Base-by-base conservation (phyloP, 1,140 invertebrate species). In the Tenebrio molitor region DNA sequence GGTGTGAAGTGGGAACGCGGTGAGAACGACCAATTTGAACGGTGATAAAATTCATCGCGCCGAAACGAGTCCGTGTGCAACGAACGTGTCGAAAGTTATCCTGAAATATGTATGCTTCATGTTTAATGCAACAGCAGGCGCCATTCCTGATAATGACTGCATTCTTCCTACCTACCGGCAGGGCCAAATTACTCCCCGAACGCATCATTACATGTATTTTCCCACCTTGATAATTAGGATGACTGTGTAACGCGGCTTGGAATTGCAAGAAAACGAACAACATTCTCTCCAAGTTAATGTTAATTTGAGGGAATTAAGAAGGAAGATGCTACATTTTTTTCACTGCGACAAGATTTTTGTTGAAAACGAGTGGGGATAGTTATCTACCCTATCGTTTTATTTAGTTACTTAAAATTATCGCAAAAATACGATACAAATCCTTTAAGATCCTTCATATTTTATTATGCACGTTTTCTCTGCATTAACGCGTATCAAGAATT, bases 81-180 rank as follows among this genome's bases (percentile, higher is more conserved):
- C 16, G 46, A 58, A 69, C 46, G 71, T 73, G 71, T 66, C 34
- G 50, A 68, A 68, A 65, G 41, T 58, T 67, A 68, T 58, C 65
- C 64, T 68, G 66, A 73, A 73, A 73, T 73, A 73, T 73, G 66
- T 62, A 69, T 33, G 25, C 21, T 67, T 73, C 71, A 73, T 73
- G 71, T 73, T 73, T 73, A 73, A 73, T 73, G 65, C 71, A 73
- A 67, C 68, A 72, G 74, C 42, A 21, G 39, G 33, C 63, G 74
- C 72, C 76, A 75, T 77, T 73, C 53, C 69, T 71, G 74, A 77
- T 77, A 77, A 77, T 77, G 74, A 74, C 76, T 75, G 74, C 76
- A 77, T 77, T 77, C 76, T 77, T 75, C 69, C 73, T 19, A 74
- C 69, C 66, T 42, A 65, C 68, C 53, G 33, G 34, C 50, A 66